Conservation (phyloP, 2,888 invertebrate genomes). For the Epinotia brunnichana region DNA sequence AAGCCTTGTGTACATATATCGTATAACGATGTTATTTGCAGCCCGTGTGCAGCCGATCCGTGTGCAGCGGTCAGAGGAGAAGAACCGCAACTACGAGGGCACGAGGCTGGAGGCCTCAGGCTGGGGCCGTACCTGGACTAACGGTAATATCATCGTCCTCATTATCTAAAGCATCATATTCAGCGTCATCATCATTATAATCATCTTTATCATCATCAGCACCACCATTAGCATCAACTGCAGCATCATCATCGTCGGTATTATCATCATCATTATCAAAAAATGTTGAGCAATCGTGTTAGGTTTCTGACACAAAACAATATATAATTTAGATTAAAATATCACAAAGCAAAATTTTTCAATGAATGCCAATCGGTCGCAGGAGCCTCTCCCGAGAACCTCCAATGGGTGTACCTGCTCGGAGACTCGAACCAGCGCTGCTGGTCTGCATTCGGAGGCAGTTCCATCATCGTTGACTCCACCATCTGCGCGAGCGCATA, state of each 20-base stretch:
- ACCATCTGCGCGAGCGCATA: slow-evolving; percentile 67
- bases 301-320: no score
- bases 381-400: slow-evolving; percentile 47
- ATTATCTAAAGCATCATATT: not conserved
- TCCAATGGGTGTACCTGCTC: slow-evolving; percentile 48
- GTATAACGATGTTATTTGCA: slow-evolving; percentile 48
- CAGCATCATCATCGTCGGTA: not conserved
- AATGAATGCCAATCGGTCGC: not conserved
- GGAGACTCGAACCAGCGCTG: slow-evolving; percentile 57
- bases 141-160: slow-evolving; percentile 23
- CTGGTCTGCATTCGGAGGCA: slow-evolving; percentile 51
- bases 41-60: slow-evolving; percentile 66
- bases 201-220: not conserved
- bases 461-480: slow-evolving; percentile 58
- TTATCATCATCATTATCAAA: not conserved
- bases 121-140: slow-evolving; percentile 70
- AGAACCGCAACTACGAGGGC: slow-evolving; percentile 59
- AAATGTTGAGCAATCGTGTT: no score
- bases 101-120: slow-evolving; percentile 62
- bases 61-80: slow-evolving; percentile 59
- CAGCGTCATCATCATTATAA: not conserved
- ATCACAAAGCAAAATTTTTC: no score
- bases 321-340: no score
- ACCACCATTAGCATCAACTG: not conserved
- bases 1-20: no score